Base-by-base conservation (phyloP, 2,113 vertebrate genomes). In the Nothocercus julius region DNA sequence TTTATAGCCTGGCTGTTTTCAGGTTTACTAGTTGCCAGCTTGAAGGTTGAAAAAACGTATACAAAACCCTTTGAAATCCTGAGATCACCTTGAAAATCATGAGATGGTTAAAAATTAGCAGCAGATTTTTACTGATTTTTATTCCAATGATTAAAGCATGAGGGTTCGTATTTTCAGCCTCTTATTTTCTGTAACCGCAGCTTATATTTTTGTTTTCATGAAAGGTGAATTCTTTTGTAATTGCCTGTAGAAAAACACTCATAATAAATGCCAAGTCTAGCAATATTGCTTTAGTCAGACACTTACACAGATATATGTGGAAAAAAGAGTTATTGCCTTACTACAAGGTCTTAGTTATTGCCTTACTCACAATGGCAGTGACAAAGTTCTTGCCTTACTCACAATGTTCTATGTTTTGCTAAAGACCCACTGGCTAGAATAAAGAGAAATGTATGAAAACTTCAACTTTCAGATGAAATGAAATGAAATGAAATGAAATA, bases 221-320 rank as follows among this genome's bases (percentile, higher is more conserved):
- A 79, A 89, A 86, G 51, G 21, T 84, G 32, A 90, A 86, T 96
- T 64, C 56, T 78, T 93, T 58, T 67, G 14, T 51, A 89, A 47
- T 40, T 64, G 32, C 62, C 73, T 24, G 6, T 42, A 90, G 38
- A 44, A 87, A 92, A 92, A 75, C 5, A 90, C 19, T 53, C 21
- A 87, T 85, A 42, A 91, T 90, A 87, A 74, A 32, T 47, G 87
- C 81, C 68, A 69, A 72, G 24, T n/a, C 18, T 75, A 15, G 24
- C 24, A 80, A 92, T 84, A 89, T 88, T 72, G 3, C 13, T 68
- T 90, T 82, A 53, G 62, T 53, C 38, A 79, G 66, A 38, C 2
- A 1, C 16, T 80, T 85, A 64, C 79, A 12, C 44, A 88, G 75
- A 73, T 44, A 69, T 1, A 2, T 36, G 42, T 62, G 81, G 69